These are phyloP conservation scores for Geopemphigus sp. DNA, from an alignment of 1,140 invertebrate genomes.

Conservation along the genomic window DNA sequence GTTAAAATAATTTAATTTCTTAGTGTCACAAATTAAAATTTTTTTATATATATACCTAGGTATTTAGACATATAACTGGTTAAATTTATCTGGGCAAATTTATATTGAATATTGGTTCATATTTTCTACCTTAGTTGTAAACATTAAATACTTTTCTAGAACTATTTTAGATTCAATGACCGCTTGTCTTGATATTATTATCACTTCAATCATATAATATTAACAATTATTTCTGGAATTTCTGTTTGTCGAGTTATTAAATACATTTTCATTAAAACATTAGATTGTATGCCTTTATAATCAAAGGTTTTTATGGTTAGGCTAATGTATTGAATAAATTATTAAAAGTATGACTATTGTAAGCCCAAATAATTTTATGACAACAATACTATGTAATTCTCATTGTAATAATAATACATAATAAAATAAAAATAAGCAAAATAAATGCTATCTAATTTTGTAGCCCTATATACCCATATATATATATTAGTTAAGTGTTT, in stretches of 20 bases:
- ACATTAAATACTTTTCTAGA: slow-evolving; percentile 27
- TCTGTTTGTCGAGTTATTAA: slow-evolving; percentile 48
- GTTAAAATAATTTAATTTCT: slow-evolving; percentile 28
- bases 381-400: slow-evolving; percentile 43
- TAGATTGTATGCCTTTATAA: slow-evolving; percentile 40
- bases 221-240: slow-evolving; percentile 44
- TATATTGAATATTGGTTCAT: slow-evolving; percentile 19
- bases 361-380: slow-evolving; percentile 47
- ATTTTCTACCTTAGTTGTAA: slow-evolving; percentile 14
- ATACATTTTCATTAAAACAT: slow-evolving; percentile 32
- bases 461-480: slow-evolving; percentile 26
- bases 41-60: slow-evolving; percentile 12
- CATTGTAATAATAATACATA: slow-evolving; percentile 45
- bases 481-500: slow-evolving; percentile 49
- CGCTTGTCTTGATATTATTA: slow-evolving; percentile 16
- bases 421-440: slow-evolving; percentile 32
- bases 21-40: slow-evolving; percentile 46
- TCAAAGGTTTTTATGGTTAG: slow-evolving; percentile 36
- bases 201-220: slow-evolving; percentile 5
- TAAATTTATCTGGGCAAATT: slow-evolving; percentile 24
- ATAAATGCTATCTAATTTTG: slow-evolving; percentile 32
- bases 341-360: slow-evolving; percentile 46
- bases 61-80: slow-evolving; percentile 25
- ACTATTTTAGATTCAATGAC: slow-evolving; percentile 13
- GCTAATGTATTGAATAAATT: slow-evolving; percentile 33